A percentile compares a stretch with the other conserved stretches of the same genome.
phyloP scores from a whole-genome alignment of 2,888 invertebrate species.

The Polyommatus icarus region DNA sequence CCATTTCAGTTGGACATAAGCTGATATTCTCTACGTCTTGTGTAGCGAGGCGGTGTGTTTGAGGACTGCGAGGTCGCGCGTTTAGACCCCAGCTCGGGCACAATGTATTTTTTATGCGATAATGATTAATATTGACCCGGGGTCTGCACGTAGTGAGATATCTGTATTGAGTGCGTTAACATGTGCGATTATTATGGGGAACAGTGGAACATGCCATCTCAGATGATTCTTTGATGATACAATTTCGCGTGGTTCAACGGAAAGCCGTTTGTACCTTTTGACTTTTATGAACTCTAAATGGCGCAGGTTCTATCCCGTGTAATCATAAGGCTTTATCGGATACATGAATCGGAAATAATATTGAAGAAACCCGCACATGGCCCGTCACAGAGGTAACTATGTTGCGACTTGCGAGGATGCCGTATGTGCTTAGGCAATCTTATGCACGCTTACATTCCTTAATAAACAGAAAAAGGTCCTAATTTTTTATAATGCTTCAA shows the following conservation, averaged over 20 bases:
- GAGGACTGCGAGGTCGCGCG: not conserved
- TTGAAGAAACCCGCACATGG: too few relatives aligned
- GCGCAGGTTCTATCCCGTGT: too few relatives aligned
- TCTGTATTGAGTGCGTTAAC: not conserved
- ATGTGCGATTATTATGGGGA: not conserved
- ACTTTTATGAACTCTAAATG: too few relatives aligned
- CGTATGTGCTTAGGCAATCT: too few relatives aligned
- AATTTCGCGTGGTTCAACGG: not conserved
- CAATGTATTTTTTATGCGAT: constrained; percentile 5
- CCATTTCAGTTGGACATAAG: not conserved
- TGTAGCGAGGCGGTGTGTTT: not conserved
- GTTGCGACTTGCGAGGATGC: too few relatives aligned
- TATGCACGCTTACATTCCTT: too few relatives aligned
- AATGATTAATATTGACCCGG: not conserved
- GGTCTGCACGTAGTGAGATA: not conserved
- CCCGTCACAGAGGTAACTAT: too few relatives aligned
- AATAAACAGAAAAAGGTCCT: too few relatives aligned
- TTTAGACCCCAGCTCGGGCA: not conserved
- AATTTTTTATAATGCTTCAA: too few relatives aligned
- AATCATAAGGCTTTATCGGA: too few relatives aligned
- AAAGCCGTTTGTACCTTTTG: not conserved
- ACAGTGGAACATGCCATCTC: not conserved
- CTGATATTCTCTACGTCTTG: not conserved
- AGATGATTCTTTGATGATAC: not conserved
- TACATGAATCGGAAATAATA: too few relatives aligned